Evolutionary conservation across 2,888 invertebrate species (phyloP), one percentile per base, ranked within the genome.

Genomic region (Tiliacea aurago): DNA sequence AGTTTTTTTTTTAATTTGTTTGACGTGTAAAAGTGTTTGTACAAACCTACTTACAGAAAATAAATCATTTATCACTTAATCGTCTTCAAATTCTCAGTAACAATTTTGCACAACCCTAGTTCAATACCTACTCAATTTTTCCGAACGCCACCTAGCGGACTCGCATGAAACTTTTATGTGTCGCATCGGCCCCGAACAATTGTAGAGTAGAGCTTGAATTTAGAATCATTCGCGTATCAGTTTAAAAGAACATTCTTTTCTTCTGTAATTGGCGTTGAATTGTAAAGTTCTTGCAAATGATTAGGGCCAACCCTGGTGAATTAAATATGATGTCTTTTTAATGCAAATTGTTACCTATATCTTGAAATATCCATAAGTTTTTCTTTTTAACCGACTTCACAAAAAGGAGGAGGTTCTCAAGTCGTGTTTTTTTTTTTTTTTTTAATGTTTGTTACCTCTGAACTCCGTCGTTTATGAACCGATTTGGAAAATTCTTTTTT

Each of bases 51-150:
- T n/a, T n/a, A n/a, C n/a, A n/a, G n/a, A n/a, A n/a, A n/a, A n/a
- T n/a, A n/a, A n/a, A n/a, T n/a, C n/a, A n/a, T n/a, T n/a, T n/a
- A n/a, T n/a, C n/a, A n/a, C n/a, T n/a, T 2, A 20, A 20, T 11
- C 7, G 11, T 20, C 4, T 11, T 28, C 41, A 41, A 33, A 33
- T 62, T 18, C 18, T 45, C 18, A 45, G n/a, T 41, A 55, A 28
- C 18, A 33, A 1, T 28, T 23, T 37, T 7, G 37, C 28, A 68
- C 84, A 85, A 45, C 84, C 81, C 84, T 84, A 67, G 28, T 11
- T 13, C 1, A 1, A 9, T 74, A 33, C n/a, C n/a, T n/a, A 67
- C 85, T 89, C 86, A 90, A 89, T 91, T 92, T 90, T 91, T 91
- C 78, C 90, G 81, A 84, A 85, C 83, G 87, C 85, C 88, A 88